phyloP scores from a whole-genome alignment of 2,113 vertebrate species.

The Eubucco bourcierii region DNA sequence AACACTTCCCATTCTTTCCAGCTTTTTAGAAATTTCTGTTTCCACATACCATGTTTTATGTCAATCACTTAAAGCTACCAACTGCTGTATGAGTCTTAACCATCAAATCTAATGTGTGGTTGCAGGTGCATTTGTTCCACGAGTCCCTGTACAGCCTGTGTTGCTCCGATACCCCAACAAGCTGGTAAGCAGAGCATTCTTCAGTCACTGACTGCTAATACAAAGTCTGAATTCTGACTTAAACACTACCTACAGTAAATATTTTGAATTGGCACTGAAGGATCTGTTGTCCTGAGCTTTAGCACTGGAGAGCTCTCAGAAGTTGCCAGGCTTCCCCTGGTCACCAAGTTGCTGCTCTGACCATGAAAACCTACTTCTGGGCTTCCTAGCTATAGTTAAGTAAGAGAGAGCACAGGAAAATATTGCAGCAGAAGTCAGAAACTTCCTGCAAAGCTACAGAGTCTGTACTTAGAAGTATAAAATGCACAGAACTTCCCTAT shows the following conservation, averaged over 20 bases:
- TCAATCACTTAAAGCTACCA: not conserved
- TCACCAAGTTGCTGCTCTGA: not conserved
- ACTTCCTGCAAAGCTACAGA: slow-evolving; percentile 20
- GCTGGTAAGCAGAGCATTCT: slow-evolving; percentile 77
- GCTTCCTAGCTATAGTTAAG: not conserved
- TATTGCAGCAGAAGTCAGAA: not conserved
- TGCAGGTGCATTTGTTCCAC: slow-evolving; percentile 92
- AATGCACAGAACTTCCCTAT: not conserved
- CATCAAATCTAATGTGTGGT: slow-evolving; percentile 7
- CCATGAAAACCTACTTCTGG: not conserved
- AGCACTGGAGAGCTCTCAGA: not conserved
- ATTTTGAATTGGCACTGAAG: not conserved
- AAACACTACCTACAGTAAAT: not conserved
- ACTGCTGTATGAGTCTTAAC: not conserved
- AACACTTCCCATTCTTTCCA: not conserved
- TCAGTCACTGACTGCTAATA: not conserved
- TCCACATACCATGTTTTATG: not conserved
- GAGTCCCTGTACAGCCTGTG: slow-evolving; percentile 91
- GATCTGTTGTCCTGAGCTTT: not conserved
- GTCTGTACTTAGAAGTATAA: not conserved
- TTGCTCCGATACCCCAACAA: slow-evolving; percentile 92
- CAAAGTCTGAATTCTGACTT: not conserved
- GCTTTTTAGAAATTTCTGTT: not conserved
- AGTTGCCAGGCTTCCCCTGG: not conserved
- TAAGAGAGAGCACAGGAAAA: not conserved